phyloP scores from a whole-genome alignment of 2,113 vertebrate species.

The Callithrix jacchus region DNA sequence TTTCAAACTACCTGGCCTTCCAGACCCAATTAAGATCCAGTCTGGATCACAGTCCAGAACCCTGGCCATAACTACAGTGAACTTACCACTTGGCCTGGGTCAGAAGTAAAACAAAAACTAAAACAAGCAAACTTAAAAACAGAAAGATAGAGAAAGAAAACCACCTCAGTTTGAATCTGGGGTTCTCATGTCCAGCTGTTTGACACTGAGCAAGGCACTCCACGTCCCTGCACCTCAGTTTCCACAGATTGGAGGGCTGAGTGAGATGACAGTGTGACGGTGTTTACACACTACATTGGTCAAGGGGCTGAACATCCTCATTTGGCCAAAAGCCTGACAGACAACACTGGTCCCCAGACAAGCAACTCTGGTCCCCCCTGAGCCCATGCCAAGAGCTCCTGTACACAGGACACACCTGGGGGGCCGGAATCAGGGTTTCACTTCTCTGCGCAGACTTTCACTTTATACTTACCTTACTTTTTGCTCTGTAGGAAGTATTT shows the following conservation, averaged over 20 bases:
- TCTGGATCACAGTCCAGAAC: neutral
- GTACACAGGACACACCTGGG: neutral
- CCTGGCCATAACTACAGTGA: neutral
- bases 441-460: neutral
- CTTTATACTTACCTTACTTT: neutral
- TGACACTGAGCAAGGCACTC: neutral
- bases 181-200: neutral
- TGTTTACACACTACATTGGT: rapidly evolving
- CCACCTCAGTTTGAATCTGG: neutral
- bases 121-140: neutral
- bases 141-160: neutral
- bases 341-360: rapidly evolving
- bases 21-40: too few species aligned
- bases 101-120: neutral
- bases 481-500: conserved; percentile 30
- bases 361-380: neutral
- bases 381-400: rapidly evolving
- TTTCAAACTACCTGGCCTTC: neutral
- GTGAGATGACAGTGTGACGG: neutral
- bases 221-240: neutral
- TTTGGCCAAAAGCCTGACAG: neutral
- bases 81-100: neutral
- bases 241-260: neutral
- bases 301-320: rapidly evolving
- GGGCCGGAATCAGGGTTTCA: neutral